Percentiles rank a stretch among this genome's conserved stretches.
phyloP scores from a whole-genome alignment of 1,140 invertebrate genomes.

The Galleria mellonella region DNA sequence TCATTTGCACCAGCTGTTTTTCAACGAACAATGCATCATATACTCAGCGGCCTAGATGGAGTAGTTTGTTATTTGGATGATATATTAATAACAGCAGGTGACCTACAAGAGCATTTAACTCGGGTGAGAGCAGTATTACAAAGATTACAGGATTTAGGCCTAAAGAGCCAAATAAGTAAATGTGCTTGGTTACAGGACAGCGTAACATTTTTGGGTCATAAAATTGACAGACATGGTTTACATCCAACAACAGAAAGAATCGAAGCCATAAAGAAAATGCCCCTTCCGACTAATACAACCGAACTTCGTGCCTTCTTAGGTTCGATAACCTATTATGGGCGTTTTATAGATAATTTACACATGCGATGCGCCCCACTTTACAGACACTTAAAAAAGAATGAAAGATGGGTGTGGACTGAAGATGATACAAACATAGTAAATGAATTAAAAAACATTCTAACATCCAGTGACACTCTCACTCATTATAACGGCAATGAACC shows the following conservation, averaged over 20 bases:
- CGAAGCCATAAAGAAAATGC: conserved; percentile 40
- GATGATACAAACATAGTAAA: no score
- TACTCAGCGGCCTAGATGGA: not conserved
- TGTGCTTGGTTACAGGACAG: conserved; percentile 21
- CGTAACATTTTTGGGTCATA: conserved; percentile 40
- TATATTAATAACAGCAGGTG: conserved; percentile 13
- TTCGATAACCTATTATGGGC: conserved; percentile 7
- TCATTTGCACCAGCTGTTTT: conserved; percentile 2
- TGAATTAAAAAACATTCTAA: no score
- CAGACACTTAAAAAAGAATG: no score
- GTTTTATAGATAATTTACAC: conserved; percentile 4
- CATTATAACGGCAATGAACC: no score
- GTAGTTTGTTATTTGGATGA: conserved; percentile 13
- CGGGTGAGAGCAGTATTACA: conserved; percentile 16
- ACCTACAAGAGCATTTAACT: conserved; percentile 10
- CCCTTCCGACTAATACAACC: conserved; percentile 31
- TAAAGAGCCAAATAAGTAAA: conserved; percentile 13
- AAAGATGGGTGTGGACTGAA: conserved; percentile 4
- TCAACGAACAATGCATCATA: not conserved
- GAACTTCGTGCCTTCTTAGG: conserved; percentile 23
- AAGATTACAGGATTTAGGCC: conserved; percentile 9
- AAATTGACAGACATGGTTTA: conserved; percentile 41
- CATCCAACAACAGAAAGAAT: conserved; percentile 36
- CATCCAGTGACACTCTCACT: no score
- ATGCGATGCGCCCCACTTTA: no score